These are phyloP conservation scores for Drosophila mettleri DNA, from an alignment of 2,888 invertebrate species.

Conservation along the genomic window DNA sequence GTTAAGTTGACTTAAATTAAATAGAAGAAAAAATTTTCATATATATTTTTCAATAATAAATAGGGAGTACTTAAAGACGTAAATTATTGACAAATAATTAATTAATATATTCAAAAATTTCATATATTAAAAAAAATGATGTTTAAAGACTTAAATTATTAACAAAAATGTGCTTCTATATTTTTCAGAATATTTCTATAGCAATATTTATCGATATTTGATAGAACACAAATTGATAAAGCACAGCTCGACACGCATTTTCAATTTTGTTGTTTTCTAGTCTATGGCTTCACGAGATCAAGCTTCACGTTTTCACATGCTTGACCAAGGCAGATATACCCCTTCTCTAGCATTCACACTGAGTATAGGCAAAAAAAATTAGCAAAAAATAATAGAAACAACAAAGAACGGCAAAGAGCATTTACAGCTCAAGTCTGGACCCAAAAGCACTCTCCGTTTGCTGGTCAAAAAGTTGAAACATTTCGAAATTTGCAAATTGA, in stretches of 20 bases:
- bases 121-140: no score
- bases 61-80: no score
- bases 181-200: not conserved
- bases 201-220: not conserved
- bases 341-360: not conserved
- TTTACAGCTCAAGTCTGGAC: slow-evolving; percentile 11
- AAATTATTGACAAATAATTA: no score
- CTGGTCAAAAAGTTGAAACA: slow-evolving; percentile 35
- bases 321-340: not conserved
- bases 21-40: no score
- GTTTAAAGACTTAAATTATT: no score
- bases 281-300: no score
- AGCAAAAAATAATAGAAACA: slow-evolving; percentile 14
- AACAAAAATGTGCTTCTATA: not conserved
- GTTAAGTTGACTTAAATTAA: no score
- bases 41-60: no score
- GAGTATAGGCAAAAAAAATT: not conserved
- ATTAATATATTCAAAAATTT: no score
- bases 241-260: not conserved
- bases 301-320: not conserved
- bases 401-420: slow-evolving; percentile 3
- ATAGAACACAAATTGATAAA: not conserved
- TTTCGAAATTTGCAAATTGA: slow-evolving; percentile 62
- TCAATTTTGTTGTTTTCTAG: not conserved
- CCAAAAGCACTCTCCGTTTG: slow-evolving; percentile 2